Evolutionary conservation across 2,113 vertebrate species (phyloP).

Genomic region (Genyomyrus donnyi): DNA sequence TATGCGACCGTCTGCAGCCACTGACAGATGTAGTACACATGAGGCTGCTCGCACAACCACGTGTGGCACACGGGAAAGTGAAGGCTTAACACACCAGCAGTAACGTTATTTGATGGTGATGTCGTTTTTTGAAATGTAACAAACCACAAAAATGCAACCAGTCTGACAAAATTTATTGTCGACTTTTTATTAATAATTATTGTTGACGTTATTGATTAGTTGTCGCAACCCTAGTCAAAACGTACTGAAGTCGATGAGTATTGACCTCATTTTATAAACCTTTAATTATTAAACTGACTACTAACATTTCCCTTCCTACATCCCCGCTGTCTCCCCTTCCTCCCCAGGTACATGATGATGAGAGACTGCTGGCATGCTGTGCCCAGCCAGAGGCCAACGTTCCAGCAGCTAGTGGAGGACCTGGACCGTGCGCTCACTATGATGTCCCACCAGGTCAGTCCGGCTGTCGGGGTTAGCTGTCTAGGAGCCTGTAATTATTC

Average conservation of each 20-base stretch:
- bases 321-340: neutral
- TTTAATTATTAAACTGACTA: neutral
- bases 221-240: neutral
- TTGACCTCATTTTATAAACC: neutral
- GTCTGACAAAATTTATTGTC: neutral
- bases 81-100: neutral
- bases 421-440: conserved; percentile 75
- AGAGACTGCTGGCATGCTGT: conserved; percentile 75
- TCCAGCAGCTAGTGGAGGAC: conserved; percentile 34
- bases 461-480: neutral
- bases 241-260: neutral
- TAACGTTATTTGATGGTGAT: neutral
- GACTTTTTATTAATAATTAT: neutral
- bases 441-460: conserved; percentile 81
- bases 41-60: neutral
- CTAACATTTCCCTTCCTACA: neutral
- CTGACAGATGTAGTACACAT: neutral
- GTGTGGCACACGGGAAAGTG: neutral
- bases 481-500: neutral
- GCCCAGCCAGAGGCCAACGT: neutral
- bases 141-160: neutral
- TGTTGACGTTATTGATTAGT: neutral
- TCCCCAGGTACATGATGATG: conserved; percentile 64
- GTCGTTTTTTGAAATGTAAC: neutral
- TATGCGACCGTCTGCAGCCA: neutral